Evolutionary conservation across 2,113 vertebrate genomes (phyloP).

Genomic region (Catharus minimus): DNA sequence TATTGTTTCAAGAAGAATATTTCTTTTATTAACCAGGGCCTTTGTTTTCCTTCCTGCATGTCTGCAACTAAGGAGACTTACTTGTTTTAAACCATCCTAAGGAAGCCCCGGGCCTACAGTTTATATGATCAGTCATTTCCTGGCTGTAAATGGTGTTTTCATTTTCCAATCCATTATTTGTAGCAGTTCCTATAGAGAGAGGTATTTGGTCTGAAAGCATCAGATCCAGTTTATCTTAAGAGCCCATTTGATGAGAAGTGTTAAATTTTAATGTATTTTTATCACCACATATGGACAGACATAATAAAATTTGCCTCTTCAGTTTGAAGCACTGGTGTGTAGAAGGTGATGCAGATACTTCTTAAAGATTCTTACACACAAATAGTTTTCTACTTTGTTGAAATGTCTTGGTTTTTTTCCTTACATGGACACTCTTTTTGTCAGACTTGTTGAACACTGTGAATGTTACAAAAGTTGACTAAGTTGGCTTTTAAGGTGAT

Average conservation of each 20-base stretch:
- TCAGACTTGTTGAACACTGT: neutral
- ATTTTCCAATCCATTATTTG: neutral
- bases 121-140: neutral
- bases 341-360: neutral
- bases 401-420: neutral
- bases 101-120: too few species aligned
- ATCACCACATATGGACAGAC: rapidly evolving
- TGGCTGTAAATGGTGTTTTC: neutral
- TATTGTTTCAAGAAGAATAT: neutral
- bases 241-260: neutral
- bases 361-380: neutral
- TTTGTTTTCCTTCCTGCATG: neutral
- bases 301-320: neutral
- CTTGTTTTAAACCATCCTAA: neutral
- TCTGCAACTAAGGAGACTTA: neutral
- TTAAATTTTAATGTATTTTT: neutral
- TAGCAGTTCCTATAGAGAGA: neutral
- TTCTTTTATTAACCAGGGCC: neutral
- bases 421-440: neutral
- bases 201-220: neutral
- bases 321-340: neutral
- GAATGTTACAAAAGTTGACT: neutral
- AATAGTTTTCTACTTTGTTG: neutral
- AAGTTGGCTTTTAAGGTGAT: neutral
- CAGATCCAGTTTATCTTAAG: neutral